A percentile compares a stretch with the other conserved stretches of the same genome.
Conservation (phyloP, 1,140 invertebrate genomes). For the Marisa cornuarietis region DNA sequence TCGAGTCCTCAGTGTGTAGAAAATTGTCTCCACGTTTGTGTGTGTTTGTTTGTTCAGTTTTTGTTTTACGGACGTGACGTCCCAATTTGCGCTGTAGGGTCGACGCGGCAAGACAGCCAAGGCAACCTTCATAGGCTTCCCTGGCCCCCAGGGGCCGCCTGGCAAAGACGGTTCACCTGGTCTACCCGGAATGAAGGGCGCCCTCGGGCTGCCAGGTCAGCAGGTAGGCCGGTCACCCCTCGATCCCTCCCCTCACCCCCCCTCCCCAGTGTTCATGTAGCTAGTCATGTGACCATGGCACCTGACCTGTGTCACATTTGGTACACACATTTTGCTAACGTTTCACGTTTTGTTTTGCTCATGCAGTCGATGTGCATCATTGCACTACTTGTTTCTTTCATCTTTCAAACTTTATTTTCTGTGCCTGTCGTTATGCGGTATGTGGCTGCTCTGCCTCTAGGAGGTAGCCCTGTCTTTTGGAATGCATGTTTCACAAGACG, state of each 20-base stretch:
- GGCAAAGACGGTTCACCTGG: conserved; percentile 33
- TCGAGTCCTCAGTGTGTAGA: no score
- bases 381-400: no score
- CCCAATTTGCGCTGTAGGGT: conserved; percentile 21
- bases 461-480: no score
- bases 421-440: no score
- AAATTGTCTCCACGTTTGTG: no score
- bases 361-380: no score
- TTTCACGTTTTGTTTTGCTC: no score
- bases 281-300: neutral
- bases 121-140: conserved; percentile 35
- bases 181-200: conserved; percentile 41
- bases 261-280: neutral
- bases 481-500: no score
- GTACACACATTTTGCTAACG: neutral
- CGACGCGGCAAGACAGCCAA: conserved; percentile 35
- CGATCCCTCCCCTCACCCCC: neutral
- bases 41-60: no score
- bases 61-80: neutral
- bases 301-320: neutral
- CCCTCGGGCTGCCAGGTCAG: conserved; percentile 39
- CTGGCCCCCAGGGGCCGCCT: conserved; percentile 40
- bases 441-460: no score
- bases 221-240: conserved; percentile 29
- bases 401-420: no score